Conservation (phyloP, 1,140 invertebrate genomes). For the Diabrotica virgifera region DNA sequence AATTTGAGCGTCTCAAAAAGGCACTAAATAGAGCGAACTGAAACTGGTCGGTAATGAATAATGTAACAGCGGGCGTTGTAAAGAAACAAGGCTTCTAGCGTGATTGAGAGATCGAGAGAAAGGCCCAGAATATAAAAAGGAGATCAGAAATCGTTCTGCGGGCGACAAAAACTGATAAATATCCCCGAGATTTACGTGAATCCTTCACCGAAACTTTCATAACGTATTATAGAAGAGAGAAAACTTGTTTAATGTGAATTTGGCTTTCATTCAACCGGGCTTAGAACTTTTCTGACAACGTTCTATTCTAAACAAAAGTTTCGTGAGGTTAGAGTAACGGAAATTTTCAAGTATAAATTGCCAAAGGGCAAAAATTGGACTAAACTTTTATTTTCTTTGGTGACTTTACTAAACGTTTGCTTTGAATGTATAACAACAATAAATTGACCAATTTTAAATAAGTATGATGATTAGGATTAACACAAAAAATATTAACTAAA, state of each 20-base stretch:
- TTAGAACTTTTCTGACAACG: neutral
- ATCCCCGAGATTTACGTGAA: conserved; percentile 41
- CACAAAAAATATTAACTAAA: too few relatives aligned
- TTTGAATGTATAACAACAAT: too few relatives aligned
- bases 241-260: neutral
- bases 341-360: too few relatives aligned
- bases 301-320: neutral
- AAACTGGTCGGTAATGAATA: conserved; percentile 41
- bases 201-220: conserved; percentile 31
- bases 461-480: too few relatives aligned
- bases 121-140: conserved; percentile 46
- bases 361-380: too few relatives aligned
- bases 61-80: conserved; percentile 44
- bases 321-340: too few relatives aligned
- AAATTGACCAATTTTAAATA: too few relatives aligned
- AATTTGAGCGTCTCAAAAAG: conserved; percentile 27
- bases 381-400: too few relatives aligned
- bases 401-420: too few relatives aligned
- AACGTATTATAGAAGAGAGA: conserved; percentile 26
- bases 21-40: conserved; percentile 36
- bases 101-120: conserved; percentile 46
- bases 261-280: neutral
- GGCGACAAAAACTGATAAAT: conserved; percentile 48
- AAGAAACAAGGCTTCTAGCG: conserved; percentile 45
- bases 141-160: conserved; percentile 47